Evolutionary conservation across 2,113 vertebrate species (phyloP).

Genomic region (Amphiprion percula): DNA sequence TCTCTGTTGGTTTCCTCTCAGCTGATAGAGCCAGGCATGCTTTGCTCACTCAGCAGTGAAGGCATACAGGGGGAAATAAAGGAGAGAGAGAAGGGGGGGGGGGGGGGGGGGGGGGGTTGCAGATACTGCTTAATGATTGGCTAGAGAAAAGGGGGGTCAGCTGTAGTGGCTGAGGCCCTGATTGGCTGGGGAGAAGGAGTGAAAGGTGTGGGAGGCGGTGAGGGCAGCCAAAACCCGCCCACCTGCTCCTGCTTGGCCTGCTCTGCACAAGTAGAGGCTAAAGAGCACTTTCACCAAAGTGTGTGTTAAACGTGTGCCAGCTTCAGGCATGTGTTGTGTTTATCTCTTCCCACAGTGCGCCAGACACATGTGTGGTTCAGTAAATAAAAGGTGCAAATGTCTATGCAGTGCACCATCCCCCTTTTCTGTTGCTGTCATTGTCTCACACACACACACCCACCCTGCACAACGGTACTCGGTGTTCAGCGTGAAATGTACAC

Average conservation of each 20-base stretch:
- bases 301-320: slow-evolving; percentile 18
- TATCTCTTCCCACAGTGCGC: background rate
- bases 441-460: slow-evolving; percentile 11
- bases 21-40: slow-evolving; percentile 82
- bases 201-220: slow-evolving; percentile 8
- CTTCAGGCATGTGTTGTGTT: slow-evolving; percentile 32
- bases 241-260: slow-evolving; percentile 73
- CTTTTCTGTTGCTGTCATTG: slow-evolving; percentile 2
- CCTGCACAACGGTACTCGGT: slow-evolving; percentile 10
- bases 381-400: slow-evolving; percentile 57
- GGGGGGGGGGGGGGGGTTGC: background rate
- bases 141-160: slow-evolving; percentile 59
- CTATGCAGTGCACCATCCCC: background rate
- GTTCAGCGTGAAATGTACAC: slow-evolving; percentile 7
- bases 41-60: slow-evolving; percentile 86
- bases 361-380: slow-evolving; percentile 1
- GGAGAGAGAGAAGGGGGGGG: background rate
- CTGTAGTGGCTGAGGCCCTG: slow-evolving; percentile 35
- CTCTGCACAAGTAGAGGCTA: slow-evolving; percentile 60
- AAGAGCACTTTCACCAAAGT: slow-evolving; percentile 38
- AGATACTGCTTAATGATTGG: slow-evolving; percentile 53
- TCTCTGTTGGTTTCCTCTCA: slow-evolving; percentile 80
- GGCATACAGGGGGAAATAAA: slow-evolving; percentile 65
- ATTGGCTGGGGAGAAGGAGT: slow-evolving; percentile 71
- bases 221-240: slow-evolving; percentile 51